Base-by-base conservation (phyloP, 1,140 invertebrate species). In the Microplitis mediator region DNA sequence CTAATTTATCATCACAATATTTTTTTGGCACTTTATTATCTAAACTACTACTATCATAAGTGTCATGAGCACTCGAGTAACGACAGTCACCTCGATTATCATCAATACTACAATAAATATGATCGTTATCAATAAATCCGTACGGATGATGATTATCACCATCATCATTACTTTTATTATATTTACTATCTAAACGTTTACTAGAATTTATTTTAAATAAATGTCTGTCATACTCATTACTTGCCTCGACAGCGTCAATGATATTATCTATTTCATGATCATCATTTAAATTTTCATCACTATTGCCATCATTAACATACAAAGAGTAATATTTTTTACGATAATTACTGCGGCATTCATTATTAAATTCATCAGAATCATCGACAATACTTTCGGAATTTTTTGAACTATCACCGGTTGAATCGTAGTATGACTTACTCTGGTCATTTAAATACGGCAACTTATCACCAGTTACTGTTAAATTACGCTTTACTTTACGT, bases 371-470 rank as follows among this genome's bases (percentile, higher is more conserved):
- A 13, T 71, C 69, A 32, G 36, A 9, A 34, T 71, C 60, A 14
- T 32, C 9, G 34, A 62, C 61, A 23, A 23, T 23, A 34, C 39
- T 71, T 32, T 71, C 69, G 3, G 67, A 75, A 52, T 66, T 79
- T 75, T 65, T 81, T 73, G 60, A 66, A n/a, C 62, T 72, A 13
- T 87, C 85, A 39, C 79, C 82, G 68, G 83, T 86, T 1, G 80
- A 82, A 54, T 87, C 86, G 73, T 84, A 85, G 60, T 87, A 87
- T 31, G 85, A 85, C 50, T 84, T 86, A 75, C 86, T 87, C 60
- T 78, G 82, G 73, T 87, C 86, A 60, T 79, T 79, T 6, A 87
- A 74, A 13, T 82, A 83, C 4, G 79, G 80, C 68, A 87, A 84
- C 69, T 82, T 85, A 16, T 87, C 84, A 23, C 84, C 86, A 70